phyloP scores from a whole-genome alignment of 2,888 invertebrate species.

The Pheosia gnoma region DNA sequence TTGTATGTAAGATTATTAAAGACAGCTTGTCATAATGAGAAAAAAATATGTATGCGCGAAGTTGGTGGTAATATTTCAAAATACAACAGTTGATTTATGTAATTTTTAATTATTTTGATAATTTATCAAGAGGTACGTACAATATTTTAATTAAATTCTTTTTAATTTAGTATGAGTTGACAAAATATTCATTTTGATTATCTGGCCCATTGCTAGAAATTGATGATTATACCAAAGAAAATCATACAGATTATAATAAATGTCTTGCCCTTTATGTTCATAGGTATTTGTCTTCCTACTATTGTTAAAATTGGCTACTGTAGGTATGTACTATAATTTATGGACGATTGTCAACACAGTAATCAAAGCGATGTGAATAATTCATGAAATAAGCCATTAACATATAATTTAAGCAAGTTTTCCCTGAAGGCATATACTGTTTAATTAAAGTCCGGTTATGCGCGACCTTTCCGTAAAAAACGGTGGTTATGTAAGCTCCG shows the following conservation, averaged over 20 bases:
- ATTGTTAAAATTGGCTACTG: not conserved
- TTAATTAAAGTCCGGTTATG: conserved; percentile 30
- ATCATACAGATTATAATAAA: no score
- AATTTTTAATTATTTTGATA: not conserved
- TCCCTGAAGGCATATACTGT: conserved; percentile 23
- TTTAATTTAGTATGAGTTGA: no score
- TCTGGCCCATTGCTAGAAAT: no score
- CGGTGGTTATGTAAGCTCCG: conserved; percentile 35
- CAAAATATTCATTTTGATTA: no score
- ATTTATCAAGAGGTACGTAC: no score
- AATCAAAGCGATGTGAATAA: conserved; percentile 22
- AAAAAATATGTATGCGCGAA: conserved; percentile 12
- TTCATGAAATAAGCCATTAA: conserved; percentile 24
- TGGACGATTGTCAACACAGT: conserved; percentile 22
- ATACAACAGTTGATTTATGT: conserved; percentile 21
- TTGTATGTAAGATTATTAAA: conserved; percentile 4
- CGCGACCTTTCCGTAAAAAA: conserved; percentile 38
- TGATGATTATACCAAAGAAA: no score
- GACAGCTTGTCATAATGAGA: conserved; percentile 33
- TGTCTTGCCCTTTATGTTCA: not conserved
- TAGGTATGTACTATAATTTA: not conserved
- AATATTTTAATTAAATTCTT: no score
- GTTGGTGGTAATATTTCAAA: conserved; percentile 22
- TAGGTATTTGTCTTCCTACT: not conserved
- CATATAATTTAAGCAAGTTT: conserved; percentile 29